Evolutionary conservation across 2,797 vertebrate species (phyloP).

Genomic region (Xiphophorus birchmanni): DNA sequence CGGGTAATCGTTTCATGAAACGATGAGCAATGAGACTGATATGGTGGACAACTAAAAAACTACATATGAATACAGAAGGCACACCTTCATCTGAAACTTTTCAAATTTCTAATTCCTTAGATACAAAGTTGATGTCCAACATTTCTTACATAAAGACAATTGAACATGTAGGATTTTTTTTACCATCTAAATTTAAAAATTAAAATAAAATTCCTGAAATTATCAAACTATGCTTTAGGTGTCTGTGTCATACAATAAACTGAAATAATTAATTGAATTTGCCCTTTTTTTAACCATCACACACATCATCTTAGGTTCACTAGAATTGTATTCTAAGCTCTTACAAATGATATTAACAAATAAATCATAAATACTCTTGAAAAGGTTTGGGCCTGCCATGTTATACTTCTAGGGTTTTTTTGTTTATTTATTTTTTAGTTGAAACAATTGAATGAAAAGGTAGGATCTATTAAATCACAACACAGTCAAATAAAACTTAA

Average conservation of each 20-base stretch:
- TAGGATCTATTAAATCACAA: neutral
- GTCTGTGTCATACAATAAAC: neutral
- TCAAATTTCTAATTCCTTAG: neutral
- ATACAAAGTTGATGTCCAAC: neutral
- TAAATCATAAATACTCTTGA: neutral
- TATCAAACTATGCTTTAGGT: neutral
- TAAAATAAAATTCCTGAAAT: neutral
- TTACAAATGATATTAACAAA: neutral
- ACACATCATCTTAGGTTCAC: neutral
- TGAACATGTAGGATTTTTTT: neutral
- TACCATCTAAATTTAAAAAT: neutral
- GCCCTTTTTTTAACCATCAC: neutral
- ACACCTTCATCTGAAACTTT: neutral
- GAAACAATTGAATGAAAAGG: neutral
- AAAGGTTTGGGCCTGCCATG: neutral
- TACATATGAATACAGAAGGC: neutral
- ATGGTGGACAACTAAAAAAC: neutral
- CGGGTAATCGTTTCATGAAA: conserved; percentile 27
- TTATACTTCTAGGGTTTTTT: neutral
- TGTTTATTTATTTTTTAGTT: neutral
- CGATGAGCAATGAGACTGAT: neutral
- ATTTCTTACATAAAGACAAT: neutral
- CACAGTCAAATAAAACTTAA: neutral
- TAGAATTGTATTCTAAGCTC: neutral
- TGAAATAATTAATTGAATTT: neutral